phyloP scores from a whole-genome alignment of 2,888 invertebrate genomes.

The Diarsia brunnea region DNA sequence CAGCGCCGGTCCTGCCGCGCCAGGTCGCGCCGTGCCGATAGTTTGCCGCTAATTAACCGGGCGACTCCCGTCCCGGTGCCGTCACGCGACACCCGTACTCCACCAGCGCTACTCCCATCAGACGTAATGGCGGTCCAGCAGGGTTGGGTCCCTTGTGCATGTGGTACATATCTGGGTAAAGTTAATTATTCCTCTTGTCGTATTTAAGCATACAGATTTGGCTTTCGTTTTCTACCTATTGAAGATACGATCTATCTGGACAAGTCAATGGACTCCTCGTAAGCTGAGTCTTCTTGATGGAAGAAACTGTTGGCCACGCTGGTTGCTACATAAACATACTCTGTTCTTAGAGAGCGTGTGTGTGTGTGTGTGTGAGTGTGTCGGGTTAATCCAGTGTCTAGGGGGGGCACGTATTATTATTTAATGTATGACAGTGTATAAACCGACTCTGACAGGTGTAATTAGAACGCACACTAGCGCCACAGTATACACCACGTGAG shows the following conservation, averaged over 20 bases:
- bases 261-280: background rate
- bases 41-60: constrained; percentile 32
- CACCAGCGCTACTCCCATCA: background rate
- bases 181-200: background rate
- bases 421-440: constrained; percentile 14
- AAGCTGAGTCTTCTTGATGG: background rate
- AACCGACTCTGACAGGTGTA: constrained; percentile 29
- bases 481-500: background rate
- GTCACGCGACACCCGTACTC: background rate
- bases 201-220: background rate
- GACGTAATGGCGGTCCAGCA: background rate
- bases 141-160: background rate
- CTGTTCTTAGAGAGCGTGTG: background rate
- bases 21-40: background rate
- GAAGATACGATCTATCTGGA: background rate
- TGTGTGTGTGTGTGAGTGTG: background rate
- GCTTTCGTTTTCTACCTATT: background rate
- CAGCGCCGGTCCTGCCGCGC: background rate
- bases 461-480: constrained; percentile 9
- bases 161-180: background rate
- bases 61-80: background rate
- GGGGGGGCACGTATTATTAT: background rate
- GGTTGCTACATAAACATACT: background rate
- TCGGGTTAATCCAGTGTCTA: background rate
- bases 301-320: background rate